Evolutionary conservation across 2,888 invertebrate genomes (phyloP), one percentile per base, ranked within the genome.

Genomic region (Onthophagus sagittarius): DNA sequence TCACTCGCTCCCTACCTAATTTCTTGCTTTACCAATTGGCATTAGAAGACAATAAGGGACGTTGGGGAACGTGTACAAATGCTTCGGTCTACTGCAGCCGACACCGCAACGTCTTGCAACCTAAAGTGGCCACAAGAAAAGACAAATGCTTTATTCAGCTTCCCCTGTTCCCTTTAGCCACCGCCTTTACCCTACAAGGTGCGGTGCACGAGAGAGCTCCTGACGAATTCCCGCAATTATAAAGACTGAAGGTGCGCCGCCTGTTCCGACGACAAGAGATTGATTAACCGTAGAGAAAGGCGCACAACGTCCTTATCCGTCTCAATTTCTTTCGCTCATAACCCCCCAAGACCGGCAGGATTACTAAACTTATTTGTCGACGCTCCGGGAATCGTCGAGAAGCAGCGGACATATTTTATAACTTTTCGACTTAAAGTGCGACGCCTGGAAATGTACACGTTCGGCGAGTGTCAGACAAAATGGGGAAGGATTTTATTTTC

Each of bases 221-320:
- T 23, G 67, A 75, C 72, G 76, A 77, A 77, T 77, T 71, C 72
- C 70, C 65, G 73, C 75, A 76, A 77, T 77, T 77, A 77, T 79
- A 78, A 77, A 78, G 79, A 79, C 78, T 79, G 78, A 79, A 76
- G 73, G 76, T 76, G 73, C 76, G 75, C 71, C 71, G 75, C 73
- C 74, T 73, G 39, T 53, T 53, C 39, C 39, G 39, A 75, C 71
- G 72, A 70, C 71, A 71, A 76, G 79, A 79, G 78, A 79, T 79
- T 79, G 78, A 79, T 79, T 78, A 78, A 78, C 72, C 74, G 73
- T 72, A 70, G 73, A 62, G 62, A 64, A 15, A 32, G 72, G 65
- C 72, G 71, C 70, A 71, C 53, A 23, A 65, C 71, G 39, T 65
- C 32, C 33, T 71, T 73, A 71, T 70, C 72, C 67, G 64, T 73